A percentile compares a stretch with the other conserved stretches of the same genome.
These are phyloP conservation scores for Ceryle rudis DNA, from an alignment of 2,797 vertebrate species.

Conservation along the genomic window DNA sequence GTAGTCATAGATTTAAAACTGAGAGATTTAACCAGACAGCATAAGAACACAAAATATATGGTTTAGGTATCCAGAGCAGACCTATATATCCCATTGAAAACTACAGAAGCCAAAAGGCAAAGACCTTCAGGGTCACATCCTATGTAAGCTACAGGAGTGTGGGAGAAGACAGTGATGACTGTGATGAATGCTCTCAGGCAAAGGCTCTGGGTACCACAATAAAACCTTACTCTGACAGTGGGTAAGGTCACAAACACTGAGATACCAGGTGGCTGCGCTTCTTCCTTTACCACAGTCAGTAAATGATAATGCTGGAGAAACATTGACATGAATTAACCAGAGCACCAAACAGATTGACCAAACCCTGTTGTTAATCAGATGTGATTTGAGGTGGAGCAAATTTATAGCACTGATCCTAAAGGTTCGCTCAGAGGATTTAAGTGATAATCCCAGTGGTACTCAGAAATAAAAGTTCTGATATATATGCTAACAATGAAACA, in stretches of 20 bases:
- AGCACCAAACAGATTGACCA: rapidly evolving
- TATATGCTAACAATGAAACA: not conserved
- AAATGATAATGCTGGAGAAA: not conserved
- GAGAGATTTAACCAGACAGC: constrained; percentile 25
- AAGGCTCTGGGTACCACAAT: not conserved
- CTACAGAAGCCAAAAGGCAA: not conserved
- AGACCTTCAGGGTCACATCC: not conserved
- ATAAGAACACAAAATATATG: not conserved
- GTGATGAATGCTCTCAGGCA: not conserved
- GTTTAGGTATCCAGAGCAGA: not conserved
- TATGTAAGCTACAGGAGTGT: rapidly evolving
- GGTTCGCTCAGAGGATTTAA: not conserved
- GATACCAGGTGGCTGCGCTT: rapidly evolving
- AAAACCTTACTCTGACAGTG: not conserved
- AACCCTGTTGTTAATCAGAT: not conserved
- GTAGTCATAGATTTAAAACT: constrained; percentile 42
- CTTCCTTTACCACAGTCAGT: not conserved
- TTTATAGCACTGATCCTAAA: not conserved
- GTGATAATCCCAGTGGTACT: not conserved
- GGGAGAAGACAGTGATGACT: not conserved
- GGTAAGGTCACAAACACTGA: not conserved
- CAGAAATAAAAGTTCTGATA: not conserved
- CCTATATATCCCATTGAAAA: not conserved
- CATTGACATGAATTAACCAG: not conserved
- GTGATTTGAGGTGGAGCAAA: not conserved